These are phyloP conservation scores for Clarias fuscus DNA, from an alignment of 2,797 vertebrate species.

Conservation along the genomic window DNA sequence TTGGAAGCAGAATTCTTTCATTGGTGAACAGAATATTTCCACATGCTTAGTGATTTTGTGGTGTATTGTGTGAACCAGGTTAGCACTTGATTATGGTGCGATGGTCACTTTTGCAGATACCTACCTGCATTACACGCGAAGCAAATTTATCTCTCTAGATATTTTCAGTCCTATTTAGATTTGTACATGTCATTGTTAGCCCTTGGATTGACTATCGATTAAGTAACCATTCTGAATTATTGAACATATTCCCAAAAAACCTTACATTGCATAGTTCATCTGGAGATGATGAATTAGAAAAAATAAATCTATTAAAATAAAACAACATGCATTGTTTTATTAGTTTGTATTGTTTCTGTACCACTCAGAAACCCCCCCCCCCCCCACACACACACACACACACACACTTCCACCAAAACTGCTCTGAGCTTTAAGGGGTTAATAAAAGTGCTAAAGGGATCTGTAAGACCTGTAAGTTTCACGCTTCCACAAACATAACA, in stretches of 20 bases:
- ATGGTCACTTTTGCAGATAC: not conserved
- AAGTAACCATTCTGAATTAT: not conserved
- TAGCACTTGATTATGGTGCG: not conserved
- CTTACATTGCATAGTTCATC: not conserved
- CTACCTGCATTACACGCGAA: not conserved
- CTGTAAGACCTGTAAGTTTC: too few species aligned
- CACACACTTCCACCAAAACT: too few species aligned
- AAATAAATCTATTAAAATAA: too few species aligned
- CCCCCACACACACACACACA: too few species aligned
- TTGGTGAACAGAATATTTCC: not conserved
- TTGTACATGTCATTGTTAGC: not conserved
- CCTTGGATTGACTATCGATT: not conserved
- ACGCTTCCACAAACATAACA: too few species aligned
- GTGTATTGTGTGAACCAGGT: not conserved
- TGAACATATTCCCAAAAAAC: not conserved
- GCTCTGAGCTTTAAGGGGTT: too few species aligned
- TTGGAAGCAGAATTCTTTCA: too few species aligned
- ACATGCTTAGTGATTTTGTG: not conserved
- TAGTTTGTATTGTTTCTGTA: not conserved
- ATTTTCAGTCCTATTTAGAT: not conserved
- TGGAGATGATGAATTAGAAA: not conserved
- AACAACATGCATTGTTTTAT: too few species aligned
- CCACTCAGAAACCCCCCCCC: not conserved
- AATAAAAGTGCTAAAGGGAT: too few species aligned
- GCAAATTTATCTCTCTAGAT: not conserved